phyloP scores from a whole-genome alignment of 2,113 vertebrate genomes.

The Sturnira hondurensis region DNA sequence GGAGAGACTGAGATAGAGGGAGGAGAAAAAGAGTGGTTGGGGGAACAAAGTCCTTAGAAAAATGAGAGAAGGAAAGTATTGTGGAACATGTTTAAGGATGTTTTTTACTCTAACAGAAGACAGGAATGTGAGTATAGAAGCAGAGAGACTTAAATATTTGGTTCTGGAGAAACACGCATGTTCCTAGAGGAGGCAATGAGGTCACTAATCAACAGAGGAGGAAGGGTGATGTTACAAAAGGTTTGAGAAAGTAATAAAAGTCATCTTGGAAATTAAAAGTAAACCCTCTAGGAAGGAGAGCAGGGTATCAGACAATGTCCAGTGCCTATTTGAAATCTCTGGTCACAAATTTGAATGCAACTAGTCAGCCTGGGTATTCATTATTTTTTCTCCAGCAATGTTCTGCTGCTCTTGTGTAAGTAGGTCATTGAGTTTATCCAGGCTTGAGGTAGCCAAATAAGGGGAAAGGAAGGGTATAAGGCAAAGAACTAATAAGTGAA shows the following conservation, averaged over 20 bases:
- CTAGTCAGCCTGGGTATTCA: neutral
- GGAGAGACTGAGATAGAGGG: neutral
- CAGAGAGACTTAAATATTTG: neutral
- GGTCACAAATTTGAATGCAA: neutral
- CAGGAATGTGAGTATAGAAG: neutral
- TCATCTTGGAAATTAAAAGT: neutral
- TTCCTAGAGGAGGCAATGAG: neutral
- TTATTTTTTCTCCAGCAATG: neutral
- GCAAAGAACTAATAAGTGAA: neutral
- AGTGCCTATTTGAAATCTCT: neutral
- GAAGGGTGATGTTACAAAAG: neutral
- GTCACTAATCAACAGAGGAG: neutral
- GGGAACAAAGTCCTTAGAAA: neutral
- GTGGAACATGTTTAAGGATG: neutral
- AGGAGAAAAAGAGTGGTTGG: neutral
- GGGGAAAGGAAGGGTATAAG: neutral
- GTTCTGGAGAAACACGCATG: neutral
- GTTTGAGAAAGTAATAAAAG: neutral
- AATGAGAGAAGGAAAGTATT: neutral
- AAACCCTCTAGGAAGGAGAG: neutral
- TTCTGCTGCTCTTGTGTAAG: neutral
- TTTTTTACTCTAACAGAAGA: neutral
- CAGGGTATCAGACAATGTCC: neutral
- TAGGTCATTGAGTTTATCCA: neutral
- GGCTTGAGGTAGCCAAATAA: neutral